Base-by-base conservation (phyloP, 2,797 vertebrate species). In the Muscicapa striata region DNA sequence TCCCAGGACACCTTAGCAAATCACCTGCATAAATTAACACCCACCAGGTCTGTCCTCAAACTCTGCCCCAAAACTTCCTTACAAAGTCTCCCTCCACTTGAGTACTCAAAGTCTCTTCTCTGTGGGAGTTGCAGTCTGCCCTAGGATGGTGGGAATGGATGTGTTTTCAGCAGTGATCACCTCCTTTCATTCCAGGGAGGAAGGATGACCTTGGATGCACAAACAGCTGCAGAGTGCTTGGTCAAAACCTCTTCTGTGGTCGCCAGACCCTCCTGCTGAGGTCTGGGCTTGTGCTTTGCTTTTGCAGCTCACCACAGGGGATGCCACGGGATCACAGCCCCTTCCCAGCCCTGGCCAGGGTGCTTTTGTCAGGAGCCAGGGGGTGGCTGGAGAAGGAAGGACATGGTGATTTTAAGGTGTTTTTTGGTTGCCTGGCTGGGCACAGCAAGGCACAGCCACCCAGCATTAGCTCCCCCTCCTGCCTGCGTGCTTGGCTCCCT, bases 351-450 rank as follows among this genome's bases (percentile, higher is more conserved):
- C 26, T 30, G 57, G 48, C 36, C 41, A 13, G 45, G 52, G 40
- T 23, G 58, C 46, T 54, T 0, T 0, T 3, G 6, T 2, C 4
- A 55, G 52, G 17, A 58, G 16, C n/a, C 43, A 7, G 20, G 61
- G 38, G 46, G 38, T 54, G 75, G 30, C 82, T 87, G 64, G 9
- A 36, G 66, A 59, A 70, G 79, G 38, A 64, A 21, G 20, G 19
- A 10, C 32, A n/a, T 74, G 75, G 26, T 7, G 21, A 10, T 32
- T 18, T 34, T 23, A 11, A 59, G 54, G 41, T 24, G 6, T 5
- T 22, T 48, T 69, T 27, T 57, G 29, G 16, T 52, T 5, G 14
- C 8, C 5, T 41, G 74, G 45, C 77, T 52, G 66, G 80, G 62
- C 81, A 78, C 59, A 66, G 66, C 66, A 18, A 16, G 64, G 64